Percentiles rank a stretch among this genome's conserved stretches.
Conservation (phyloP, 2,113 vertebrate genomes). For the Athene cunicularia region DNA sequence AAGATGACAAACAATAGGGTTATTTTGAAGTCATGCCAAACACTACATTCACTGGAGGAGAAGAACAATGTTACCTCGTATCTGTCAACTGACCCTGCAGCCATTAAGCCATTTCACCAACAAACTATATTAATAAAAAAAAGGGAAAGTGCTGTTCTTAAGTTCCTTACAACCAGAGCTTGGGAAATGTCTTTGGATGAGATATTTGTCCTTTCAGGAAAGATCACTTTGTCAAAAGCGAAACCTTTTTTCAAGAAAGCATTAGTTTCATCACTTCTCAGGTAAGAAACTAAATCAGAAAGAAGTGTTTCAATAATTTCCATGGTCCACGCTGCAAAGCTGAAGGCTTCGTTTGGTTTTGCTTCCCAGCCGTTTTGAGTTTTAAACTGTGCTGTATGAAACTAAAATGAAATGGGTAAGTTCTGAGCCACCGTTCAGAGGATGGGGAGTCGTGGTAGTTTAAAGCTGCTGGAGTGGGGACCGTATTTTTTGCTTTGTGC, state of each 20-base stretch:
- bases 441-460: neutral
- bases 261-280: neutral
- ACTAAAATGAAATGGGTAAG: neutral
- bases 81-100: slow-evolving; percentile 34
- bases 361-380: neutral
- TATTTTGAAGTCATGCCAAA: slow-evolving; percentile 72
- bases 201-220: slow-evolving; percentile 3
- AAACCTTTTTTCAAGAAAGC: neutral
- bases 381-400: neutral
- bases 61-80: slow-evolving; percentile 29
- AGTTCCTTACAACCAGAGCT: neutral
- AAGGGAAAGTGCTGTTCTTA: slow-evolving; percentile 29
- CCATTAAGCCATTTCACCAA: slow-evolving; percentile 55
- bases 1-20: slow-evolving; percentile 65
- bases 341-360: neutral
- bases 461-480: neutral
- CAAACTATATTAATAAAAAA: slow-evolving; percentile 60
- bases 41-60: slow-evolving; percentile 15
- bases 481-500: neutral
- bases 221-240: neutral
- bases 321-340: neutral
- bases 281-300: neutral
- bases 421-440: neutral
- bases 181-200: neutral
- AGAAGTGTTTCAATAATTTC: neutral